Base-by-base conservation (phyloP, 1,140 invertebrate species). In the Pachypsylla venusta region DNA sequence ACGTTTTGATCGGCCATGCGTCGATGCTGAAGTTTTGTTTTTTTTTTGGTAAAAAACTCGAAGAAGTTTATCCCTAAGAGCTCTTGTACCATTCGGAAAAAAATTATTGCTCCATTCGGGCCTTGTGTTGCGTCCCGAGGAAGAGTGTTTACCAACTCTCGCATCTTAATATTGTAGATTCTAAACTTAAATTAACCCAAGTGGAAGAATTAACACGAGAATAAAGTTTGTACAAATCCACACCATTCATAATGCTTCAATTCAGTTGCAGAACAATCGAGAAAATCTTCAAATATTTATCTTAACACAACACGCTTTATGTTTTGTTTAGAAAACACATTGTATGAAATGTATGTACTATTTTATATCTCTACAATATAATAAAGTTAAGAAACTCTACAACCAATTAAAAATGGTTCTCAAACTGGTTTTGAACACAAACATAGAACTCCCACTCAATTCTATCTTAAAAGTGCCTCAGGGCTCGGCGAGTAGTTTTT, bases 381-480 rank as follows among this genome's bases (percentile, higher is more conserved):
- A 48, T n/a, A 5, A 48, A 19, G 4, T 48, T 5, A 48, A n/a
- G n/a, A n/a, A n/a, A n/a, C 42, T 48, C 42, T 19, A 48, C 42
- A 48, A 22, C 42, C 42, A 48, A 48, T 48, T 48, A 48, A 48
- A 48, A 48, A 48, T 48, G 42, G 42, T 48, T 22, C n/a, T 10
- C n/a, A 22, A 48, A 48, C 42, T 48, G 42, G 42, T 48, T 48
- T 19, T 48, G 30, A 35, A n/a, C 7, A 10, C n/a, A 7, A 35
- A 35, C 30, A 35, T n/a, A 35, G n/a, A n/a, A 35, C 30, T 35
- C 30, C 30, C 30, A 35, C 30, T 35, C 30, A 22, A 22, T 5
- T n/a, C n/a, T n/a, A n/a, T n/a, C n/a, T n/a, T n/a, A n/a, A n/a
- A 19, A 48, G 4, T 22, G 42, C 42, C 42, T 22, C 42, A 48